A percentile compares a stretch with the other conserved stretches of the same genome.
phyloP scores from a whole-genome alignment of 2,797 vertebrate species.

The Sphenodon punctatus region DNA sequence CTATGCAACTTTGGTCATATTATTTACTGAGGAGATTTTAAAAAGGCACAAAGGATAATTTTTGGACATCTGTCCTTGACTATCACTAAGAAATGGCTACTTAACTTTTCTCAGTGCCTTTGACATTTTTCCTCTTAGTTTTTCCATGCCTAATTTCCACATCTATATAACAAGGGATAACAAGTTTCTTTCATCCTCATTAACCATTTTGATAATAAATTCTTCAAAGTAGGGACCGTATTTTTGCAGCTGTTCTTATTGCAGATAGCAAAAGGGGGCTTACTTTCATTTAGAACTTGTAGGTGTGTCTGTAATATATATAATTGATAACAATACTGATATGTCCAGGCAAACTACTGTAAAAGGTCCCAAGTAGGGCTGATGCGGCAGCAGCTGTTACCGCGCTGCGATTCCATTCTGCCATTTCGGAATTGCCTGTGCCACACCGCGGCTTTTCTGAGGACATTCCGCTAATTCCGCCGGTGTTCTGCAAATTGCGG shows the following conservation, averaged over 20 bases:
- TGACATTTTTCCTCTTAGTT: not conserved
- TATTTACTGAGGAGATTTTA: rapidly evolving
- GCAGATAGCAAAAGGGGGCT: not conserved
- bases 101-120: not conserved
- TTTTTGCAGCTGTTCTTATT: not conserved
- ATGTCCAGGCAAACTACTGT: not conserved
- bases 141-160: slow-evolving; percentile 1
- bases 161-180: not conserved
- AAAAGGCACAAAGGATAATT: no score
- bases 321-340: not conserved
- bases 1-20: not conserved
- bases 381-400: no score
- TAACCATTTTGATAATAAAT: not conserved
- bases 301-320: not conserved
- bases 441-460: no score
- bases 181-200: not conserved
- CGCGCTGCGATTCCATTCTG: no score
- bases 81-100: not conserved
- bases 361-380: no score
- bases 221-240: not conserved
- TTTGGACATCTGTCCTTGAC: no score
- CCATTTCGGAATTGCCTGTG: no score
- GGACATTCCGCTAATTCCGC: no score
- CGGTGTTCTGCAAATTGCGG: no score
- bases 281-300: not conserved